phyloP scores from a whole-genome alignment of 2,888 invertebrate species.

The Zeuzera pyrina region DNA sequence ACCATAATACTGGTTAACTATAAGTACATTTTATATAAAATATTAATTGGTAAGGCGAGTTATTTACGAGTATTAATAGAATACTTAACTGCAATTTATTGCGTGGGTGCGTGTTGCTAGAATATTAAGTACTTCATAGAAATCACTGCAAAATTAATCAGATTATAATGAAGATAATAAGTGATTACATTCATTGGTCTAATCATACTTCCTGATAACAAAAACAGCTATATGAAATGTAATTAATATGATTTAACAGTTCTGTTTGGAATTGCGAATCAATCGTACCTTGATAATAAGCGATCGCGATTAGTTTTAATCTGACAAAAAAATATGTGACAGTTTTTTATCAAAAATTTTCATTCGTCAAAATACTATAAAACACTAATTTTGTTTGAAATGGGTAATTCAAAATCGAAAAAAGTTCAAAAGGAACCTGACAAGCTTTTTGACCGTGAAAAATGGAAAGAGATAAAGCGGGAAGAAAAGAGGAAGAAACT shows the following conservation, averaged over 20 bases:
- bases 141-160: slow-evolving; percentile 31
- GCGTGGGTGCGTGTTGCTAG: too few relatives aligned
- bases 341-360: too few relatives aligned
- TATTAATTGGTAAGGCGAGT: too few relatives aligned
- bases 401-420: slow-evolving; percentile 61
- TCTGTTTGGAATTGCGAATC: slow-evolving; percentile 21
- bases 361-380: too few relatives aligned
- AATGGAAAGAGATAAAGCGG: slow-evolving; percentile 45
- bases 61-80: too few relatives aligned
- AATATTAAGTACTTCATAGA: slow-evolving; percentile 18
- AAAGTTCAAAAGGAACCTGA: slow-evolving; percentile 51
- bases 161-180: slow-evolving; percentile 22
- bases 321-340: too few relatives aligned
- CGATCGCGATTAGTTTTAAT: too few relatives aligned
- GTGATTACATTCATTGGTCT: slow-evolving; percentile 30
- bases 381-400: slow-evolving; percentile 19
- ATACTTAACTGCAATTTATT: too few relatives aligned
- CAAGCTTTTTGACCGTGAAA: slow-evolving; percentile 53
- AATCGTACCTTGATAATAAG: too few relatives aligned
- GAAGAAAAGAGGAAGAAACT: slow-evolving; percentile 43
- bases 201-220: slow-evolving; percentile 44
- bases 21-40: too few relatives aligned
- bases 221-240: slow-evolving; percentile 30
- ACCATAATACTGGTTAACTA: too few relatives aligned
- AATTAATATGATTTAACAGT: slow-evolving; percentile 37